Base-by-base conservation (phyloP, 2,113 vertebrate genomes). In the Amphiprion ocellaris region DNA sequence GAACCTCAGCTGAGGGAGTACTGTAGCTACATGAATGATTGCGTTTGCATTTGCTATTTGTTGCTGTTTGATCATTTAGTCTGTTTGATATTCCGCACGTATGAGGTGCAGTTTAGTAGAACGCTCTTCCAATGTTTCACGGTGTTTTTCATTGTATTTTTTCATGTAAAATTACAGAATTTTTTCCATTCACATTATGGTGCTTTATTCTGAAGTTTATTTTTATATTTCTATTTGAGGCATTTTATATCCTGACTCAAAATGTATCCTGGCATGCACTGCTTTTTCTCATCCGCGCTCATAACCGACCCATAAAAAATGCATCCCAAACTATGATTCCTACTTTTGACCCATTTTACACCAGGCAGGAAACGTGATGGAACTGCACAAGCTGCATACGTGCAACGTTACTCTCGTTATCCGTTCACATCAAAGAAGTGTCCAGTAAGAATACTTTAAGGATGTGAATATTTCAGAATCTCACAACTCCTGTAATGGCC, bases 311-410 rank as follows among this genome's bases (percentile, higher is more conserved):
- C 68, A 86, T 86, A 33, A 81, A 90, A 89, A 87, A 77, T 87
- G 81, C 54, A 84, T 77, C 74, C 19, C 28, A 53, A 64, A 79
- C 46, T 53, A 72, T 5, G 39, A 79, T 64, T 73, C 50, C 74
- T 67, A 53, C 63, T 71, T 90, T 77, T 88, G 82, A 86, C 84
- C 85, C 69, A 85, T 80, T 87, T 85, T 66, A 59, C 63, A 78
- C 54, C 47, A 63, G 75, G 53, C n/a, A 10, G 26, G 68, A 49
- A 67, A 75, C 23, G 28, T 65, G 74, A 59, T 47, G 4, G 2
- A 69, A 81, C 62, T 79, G 56, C 64, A 28, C 1, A 52, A 65
- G 64, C 37, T 21, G 14, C 17, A 0, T 10, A 19, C 39, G 50
- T 61, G 64, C 46, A 63, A 47, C 30, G 80, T 73, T 78, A 66